phyloP scores from a whole-genome alignment of 92 coral and sea anemone species.

The Parazoanthus atlanticus region DNA sequence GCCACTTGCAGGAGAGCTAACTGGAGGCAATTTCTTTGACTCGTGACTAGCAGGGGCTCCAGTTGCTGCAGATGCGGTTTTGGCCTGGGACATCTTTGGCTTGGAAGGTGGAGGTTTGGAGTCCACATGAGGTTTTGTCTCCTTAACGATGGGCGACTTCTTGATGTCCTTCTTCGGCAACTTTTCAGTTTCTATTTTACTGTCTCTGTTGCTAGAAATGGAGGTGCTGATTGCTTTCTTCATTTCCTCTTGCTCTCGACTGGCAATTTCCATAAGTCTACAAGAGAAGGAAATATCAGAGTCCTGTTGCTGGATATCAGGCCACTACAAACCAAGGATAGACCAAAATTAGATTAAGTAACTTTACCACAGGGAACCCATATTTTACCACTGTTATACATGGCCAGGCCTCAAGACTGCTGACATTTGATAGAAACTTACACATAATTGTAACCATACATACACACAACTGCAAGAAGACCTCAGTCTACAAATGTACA shows the following conservation, averaged over 20 bases:
- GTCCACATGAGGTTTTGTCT: slow-evolving; percentile 32
- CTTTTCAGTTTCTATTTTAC: background rate
- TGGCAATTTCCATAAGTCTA: slow-evolving; percentile 79
- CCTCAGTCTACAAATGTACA: too few species aligned
- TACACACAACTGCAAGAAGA: too few species aligned
- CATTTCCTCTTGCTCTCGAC: slow-evolving; percentile 80
- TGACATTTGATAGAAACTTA: too few species aligned
- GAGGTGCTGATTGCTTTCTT: slow-evolving; percentile 72
- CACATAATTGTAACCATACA: too few species aligned
- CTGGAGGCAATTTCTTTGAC: background rate
- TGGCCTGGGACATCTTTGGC: background rate
- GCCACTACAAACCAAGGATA: too few species aligned
- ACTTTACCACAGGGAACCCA: too few species aligned
- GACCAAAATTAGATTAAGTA: too few species aligned
- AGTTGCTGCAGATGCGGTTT: background rate
- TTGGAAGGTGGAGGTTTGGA: slow-evolving; percentile 33
- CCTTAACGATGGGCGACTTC: background rate
- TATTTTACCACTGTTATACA: too few species aligned
- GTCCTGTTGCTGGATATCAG: too few species aligned
- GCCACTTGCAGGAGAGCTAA: slow-evolving; percentile 23
- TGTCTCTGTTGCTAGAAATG: slow-evolving; percentile 40
- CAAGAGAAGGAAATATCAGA: background rate
- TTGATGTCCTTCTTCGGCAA: slow-evolving; percentile 6
- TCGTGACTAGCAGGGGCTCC: slow-evolving; percentile 14
- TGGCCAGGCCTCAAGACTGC: too few species aligned